Percentiles rank a stretch among this genome's conserved stretches.
Conservation (phyloP, 2,888 invertebrate species). For the Andrena flavipes region DNA sequence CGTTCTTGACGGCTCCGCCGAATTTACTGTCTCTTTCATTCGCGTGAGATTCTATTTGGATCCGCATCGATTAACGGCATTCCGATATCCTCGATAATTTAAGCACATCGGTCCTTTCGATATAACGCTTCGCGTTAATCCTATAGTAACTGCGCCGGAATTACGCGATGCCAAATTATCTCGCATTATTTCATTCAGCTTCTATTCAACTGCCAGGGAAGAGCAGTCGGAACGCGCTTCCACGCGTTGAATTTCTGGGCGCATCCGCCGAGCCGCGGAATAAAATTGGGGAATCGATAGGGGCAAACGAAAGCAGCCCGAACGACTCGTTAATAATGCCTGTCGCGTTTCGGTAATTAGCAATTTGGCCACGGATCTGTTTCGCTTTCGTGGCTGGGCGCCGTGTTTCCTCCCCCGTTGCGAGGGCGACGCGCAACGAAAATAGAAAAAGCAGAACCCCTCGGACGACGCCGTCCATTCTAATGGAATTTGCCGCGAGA, state of each 20-base stretch:
- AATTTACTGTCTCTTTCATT: no score
- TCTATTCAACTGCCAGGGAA: not conserved
- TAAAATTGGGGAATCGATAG: conserved; percentile 45
- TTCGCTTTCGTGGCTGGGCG: not conserved
- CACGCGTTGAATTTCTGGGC: not conserved
- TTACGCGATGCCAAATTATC: not conserved
- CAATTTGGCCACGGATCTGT: conserved; percentile 27
- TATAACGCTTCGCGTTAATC: not conserved
- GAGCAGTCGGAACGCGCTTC: not conserved
- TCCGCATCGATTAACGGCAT: no score
- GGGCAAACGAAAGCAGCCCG: conserved; percentile 13
- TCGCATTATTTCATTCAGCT: no score
- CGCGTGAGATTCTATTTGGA: no score
- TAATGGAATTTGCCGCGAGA: conserved; percentile 7
- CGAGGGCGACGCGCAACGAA: not conserved
- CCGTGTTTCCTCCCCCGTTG: not conserved
- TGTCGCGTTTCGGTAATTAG: conserved; percentile 54
- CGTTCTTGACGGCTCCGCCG: no score
- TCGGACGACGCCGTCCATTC: not conserved
- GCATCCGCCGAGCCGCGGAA: not conserved
- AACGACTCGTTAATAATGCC: conserved; percentile 45
- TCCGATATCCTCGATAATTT: no score
- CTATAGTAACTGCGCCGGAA: not conserved
- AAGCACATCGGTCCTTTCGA: no score
- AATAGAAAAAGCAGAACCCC: conserved; percentile 1